Evolutionary conservation across 2,888 invertebrate species (phyloP), one percentile per base, ranked within the genome.

Genomic region (Lasioglossum pauxillum): DNA sequence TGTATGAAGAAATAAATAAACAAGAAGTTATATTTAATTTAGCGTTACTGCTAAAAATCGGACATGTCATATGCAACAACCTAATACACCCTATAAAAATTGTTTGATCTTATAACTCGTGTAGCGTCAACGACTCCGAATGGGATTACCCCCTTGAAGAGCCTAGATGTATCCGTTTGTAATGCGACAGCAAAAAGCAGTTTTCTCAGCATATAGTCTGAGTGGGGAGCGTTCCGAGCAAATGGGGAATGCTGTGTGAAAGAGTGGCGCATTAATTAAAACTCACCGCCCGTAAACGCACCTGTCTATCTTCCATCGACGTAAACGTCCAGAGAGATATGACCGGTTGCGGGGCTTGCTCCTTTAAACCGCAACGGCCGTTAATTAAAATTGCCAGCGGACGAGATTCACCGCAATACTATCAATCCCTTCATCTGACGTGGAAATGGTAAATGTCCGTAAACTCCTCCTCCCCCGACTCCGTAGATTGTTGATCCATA

Each of bases 341-440:
- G 81, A 86, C 84, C 79, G 79, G 77, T 77, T 75, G 57, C 60
- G 67, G 38, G 3, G n/a, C 46, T 38, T n/a, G 19, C n/a, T 73
- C 71, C 79, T 41, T 82, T 38, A 75, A 80, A 82, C 72, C 72
- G 49, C 35, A 64, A 41, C 41, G 60, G 46, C 46, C 84, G 82
- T 87, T 88, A 80, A 88, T 88, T 87, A 87, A 85, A 87, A 87
- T 86, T 73, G 75, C 35, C 53, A 41, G 14, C 46, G 53, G 27
- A 76, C 75, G 67, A 49, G 78, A 83, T 73, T 41, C 72, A 31
- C 83, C 67, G 49, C 79, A 75, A 49, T n/a, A 76, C 84, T 84
- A 86, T 86, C 81, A 71, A 82, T 82, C 71, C 75, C 71, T 88
- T 82, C 80, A 64, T 82, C 73, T 14, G 57, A 38, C 41, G 14